A percentile compares a stretch with the other conserved stretches of the same genome.
These are phyloP conservation scores for Hassar affinis DNA, from an alignment of 2,113 vertebrate species.

Conservation along the genomic window DNA sequence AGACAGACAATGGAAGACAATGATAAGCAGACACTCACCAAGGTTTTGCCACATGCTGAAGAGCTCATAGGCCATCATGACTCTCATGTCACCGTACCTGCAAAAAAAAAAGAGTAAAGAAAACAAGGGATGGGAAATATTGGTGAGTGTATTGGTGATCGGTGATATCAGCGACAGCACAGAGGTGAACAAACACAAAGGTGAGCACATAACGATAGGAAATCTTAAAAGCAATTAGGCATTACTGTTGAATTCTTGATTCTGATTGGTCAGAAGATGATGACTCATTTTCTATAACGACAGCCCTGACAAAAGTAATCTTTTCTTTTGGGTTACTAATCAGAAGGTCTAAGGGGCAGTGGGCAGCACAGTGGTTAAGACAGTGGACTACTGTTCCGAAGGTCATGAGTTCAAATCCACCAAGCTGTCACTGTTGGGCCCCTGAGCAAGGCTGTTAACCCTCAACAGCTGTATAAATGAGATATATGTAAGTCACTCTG, in stretches of 20 bases:
- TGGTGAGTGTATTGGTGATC: background rate
- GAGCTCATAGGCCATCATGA: constrained; percentile 88
- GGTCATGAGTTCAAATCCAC: too few species aligned
- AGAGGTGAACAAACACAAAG: background rate
- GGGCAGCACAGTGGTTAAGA: too few species aligned
- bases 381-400: too few species aligned
- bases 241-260: background rate
- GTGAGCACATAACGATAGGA: background rate
- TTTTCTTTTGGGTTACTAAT: too few species aligned
- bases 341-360: too few species aligned
- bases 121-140: too few species aligned
- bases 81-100: constrained; percentile 85
- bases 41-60: constrained; percentile 90
- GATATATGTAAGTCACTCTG: too few species aligned
- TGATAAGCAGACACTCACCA: constrained; percentile 24
- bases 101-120: constrained; percentile 38
- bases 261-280: background rate
- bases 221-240: background rate
- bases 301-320: background rate
- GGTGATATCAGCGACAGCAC: background rate
- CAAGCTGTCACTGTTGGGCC: too few species aligned
- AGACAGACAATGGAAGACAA: constrained; percentile 6
- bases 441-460: too few species aligned
- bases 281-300: background rate
- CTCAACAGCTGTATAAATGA: too few species aligned